Percentiles rank a stretch among this genome's conserved stretches.
These are phyloP conservation scores for Drosophila santomea DNA, from an alignment of 1,140 invertebrate species.

Conservation along the genomic window DNA sequence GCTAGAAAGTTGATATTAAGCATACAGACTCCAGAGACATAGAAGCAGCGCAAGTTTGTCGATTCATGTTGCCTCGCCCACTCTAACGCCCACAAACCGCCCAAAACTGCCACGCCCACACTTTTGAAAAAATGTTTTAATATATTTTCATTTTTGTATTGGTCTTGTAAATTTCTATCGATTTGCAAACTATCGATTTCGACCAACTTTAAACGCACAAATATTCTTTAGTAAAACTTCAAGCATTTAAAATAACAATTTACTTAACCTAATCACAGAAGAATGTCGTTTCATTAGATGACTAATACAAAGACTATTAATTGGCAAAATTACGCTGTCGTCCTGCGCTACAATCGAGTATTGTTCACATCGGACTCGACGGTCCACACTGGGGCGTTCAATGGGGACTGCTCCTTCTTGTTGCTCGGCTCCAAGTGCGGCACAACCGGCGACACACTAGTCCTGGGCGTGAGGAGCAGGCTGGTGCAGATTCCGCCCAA, in stretches of 20 bases:
- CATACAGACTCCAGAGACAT: too few species aligned
- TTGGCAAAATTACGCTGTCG: conserved; percentile 1
- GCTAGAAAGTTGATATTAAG: too few species aligned
- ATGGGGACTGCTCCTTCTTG: conserved; percentile 70
- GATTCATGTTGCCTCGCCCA: too few species aligned
- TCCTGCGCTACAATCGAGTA: conserved; percentile 59
- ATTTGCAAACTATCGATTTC: too few species aligned
- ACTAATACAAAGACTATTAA: conserved; percentile 22
- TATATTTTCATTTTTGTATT: too few species aligned
- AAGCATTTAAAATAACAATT: conserved; percentile 34
- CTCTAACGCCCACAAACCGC: too few species aligned
- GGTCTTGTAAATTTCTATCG: too few species aligned
- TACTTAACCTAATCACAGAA: conserved; percentile 72
- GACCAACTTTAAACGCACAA: not conserved
- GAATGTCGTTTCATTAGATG: conserved; percentile 56
- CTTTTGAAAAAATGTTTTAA: too few species aligned
- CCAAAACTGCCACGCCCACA: too few species aligned
- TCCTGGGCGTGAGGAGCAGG: conserved; percentile 66
- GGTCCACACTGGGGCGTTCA: conserved; percentile 73
- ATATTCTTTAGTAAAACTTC: conserved; percentile 16
- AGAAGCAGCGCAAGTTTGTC: too few species aligned
- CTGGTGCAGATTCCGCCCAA: conserved; percentile 77
- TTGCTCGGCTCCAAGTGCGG: conserved; percentile 27
- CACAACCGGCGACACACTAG: conserved; percentile 34
- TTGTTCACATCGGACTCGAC: conserved; percentile 71